phyloP scores from a whole-genome alignment of 2,113 vertebrate genomes.

The Apodemus sylvaticus region DNA sequence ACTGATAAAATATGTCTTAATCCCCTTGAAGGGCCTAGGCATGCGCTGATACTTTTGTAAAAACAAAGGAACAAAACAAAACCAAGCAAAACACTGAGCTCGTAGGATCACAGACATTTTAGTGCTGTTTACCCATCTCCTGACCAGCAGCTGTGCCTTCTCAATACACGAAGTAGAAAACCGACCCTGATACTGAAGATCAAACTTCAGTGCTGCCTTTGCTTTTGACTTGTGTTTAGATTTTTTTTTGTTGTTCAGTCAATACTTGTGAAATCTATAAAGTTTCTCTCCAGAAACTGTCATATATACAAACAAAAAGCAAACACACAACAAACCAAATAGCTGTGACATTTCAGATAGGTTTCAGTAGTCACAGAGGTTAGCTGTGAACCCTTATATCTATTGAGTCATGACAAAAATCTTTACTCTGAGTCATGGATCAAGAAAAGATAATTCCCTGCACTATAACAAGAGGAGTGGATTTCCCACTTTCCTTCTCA shows the following conservation, averaged over 20 bases:
- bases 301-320: background rate
- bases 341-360: background rate
- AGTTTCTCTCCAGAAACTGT: background rate
- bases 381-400: background rate
- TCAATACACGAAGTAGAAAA: background rate
- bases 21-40: background rate
- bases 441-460: background rate
- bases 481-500: constrained; percentile 39
- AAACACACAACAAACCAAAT: background rate
- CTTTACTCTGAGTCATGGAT: background rate
- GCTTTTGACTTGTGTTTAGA: background rate
- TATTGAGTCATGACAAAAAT: background rate
- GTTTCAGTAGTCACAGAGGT: background rate
- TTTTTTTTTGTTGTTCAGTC: background rate
- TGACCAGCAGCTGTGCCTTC: background rate
- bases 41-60: background rate
- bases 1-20: background rate
- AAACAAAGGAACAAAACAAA: background rate
- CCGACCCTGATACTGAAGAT: background rate
- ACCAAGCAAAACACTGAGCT: background rate
- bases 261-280: background rate
- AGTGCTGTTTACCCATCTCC: background rate
- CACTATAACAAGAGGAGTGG: background rate
- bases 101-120: background rate
- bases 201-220: background rate